These are phyloP conservation scores for Eupithecia insigniata DNA, from an alignment of 2,888 invertebrate species.

Conservation along the genomic window DNA sequence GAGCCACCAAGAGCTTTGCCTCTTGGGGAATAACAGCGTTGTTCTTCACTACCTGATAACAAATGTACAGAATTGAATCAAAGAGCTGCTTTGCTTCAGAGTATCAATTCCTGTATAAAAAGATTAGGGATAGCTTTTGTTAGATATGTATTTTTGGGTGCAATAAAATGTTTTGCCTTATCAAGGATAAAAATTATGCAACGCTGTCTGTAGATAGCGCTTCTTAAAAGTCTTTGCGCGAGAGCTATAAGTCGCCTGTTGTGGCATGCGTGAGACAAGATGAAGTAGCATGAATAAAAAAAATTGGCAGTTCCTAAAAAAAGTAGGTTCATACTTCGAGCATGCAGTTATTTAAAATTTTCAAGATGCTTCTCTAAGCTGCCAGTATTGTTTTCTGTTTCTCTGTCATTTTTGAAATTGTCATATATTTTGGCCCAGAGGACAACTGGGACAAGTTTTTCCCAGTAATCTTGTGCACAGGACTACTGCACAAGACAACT, in stretches of 20 bases:
- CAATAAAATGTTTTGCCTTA: not conserved
- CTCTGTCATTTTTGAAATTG: too few relatives aligned
- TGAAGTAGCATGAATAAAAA: too few relatives aligned
- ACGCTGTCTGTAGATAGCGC: not conserved
- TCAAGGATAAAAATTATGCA: not conserved
- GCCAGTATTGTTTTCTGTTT: not conserved
- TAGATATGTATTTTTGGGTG: not conserved
- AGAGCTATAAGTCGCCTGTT: not conserved
- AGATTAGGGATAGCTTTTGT: not conserved
- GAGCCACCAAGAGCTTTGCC: conserved; percentile 93
- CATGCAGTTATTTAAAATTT: not conserved
- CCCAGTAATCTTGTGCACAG: too few relatives aligned
- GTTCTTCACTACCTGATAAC: conserved; percentile 70
- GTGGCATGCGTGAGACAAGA: too few relatives aligned
- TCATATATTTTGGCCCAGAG: too few relatives aligned
- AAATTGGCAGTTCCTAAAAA: too few relatives aligned
- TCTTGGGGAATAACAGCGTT: conserved; percentile 87
- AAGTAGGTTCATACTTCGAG: not conserved
- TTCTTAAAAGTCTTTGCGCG: not conserved
- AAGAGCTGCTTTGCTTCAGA: not conserved
- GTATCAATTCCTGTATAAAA: not conserved
- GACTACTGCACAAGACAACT: too few relatives aligned
- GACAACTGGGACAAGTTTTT: too few relatives aligned
- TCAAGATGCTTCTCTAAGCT: not conserved
- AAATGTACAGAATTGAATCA: conserved; percentile 1